Evolutionary conservation across 2,888 invertebrate genomes (phyloP), one percentile per base, ranked within the genome.

Genomic region (Anthrax anthrax): DNA sequence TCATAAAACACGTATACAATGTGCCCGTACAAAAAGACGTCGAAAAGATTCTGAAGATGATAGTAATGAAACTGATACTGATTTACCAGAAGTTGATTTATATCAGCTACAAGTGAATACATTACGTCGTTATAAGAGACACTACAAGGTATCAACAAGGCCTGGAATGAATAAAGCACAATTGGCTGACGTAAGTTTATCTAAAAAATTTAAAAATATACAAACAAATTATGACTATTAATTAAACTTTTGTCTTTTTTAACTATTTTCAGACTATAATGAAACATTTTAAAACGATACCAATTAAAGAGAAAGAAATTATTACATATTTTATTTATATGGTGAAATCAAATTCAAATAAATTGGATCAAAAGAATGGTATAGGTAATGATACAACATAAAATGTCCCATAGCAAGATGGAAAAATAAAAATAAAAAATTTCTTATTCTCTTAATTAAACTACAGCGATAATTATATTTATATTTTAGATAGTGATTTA

Each of bases 91-190:
- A 62, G 89, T 94, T 44, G 94, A 96, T 69, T 79, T 96, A 58
- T 88, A 84, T 60, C 90, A 92, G 63, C 72, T 96, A 50, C 94
- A 94, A 72, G 82, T 94, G 14, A 91, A 92, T 60, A 94, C 96
- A n/a, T 65, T 96, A 50, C 76, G 92, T 52, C 73, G 95, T 48
- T 96, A 96, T 64, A 96, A 95, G 67, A 80, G 85, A 52, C 90
- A 92, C 64, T 96, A 84, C 64, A 95, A 95, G 69, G 83, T 96
- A 48, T 77, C 86, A 37, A 88, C 92, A 13, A 73, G 89, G 57
- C 95, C 91, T 41, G 91, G 94, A 29, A 74, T 91, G 56, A 95
- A 94, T 64, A 95, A 97, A 70, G 86, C 90, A 49, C 95, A 95
- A 71, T 72, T 96, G 60, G 90, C 92, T 54, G 96, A 96, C 75